These are phyloP conservation scores for Marcusenius ussheri DNA, from an alignment of 2,113 vertebrate species.

Conservation along the genomic window DNA sequence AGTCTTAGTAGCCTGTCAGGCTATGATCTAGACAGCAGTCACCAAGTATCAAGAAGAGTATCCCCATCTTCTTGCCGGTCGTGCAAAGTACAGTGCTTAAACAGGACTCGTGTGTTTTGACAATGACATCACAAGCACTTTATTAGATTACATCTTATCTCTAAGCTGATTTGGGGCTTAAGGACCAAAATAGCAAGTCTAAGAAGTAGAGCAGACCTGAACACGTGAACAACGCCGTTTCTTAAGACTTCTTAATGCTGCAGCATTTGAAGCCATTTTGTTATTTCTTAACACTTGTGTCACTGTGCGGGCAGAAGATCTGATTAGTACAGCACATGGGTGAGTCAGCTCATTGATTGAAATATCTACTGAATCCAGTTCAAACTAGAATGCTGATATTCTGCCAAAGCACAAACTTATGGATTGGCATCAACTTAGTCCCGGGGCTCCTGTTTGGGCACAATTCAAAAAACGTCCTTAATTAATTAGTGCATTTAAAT, in stretches of 20 bases:
- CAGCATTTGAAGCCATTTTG: no score
- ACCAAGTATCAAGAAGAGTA: background rate
- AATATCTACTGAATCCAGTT: background rate
- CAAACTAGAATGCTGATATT: background rate
- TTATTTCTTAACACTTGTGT: background rate
- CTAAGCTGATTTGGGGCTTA: slow-evolving; percentile 82
- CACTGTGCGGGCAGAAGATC: background rate
- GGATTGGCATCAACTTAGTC: background rate
- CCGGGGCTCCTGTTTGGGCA: background rate
- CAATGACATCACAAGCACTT: slow-evolving; percentile 49
- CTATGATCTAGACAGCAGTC: background rate
- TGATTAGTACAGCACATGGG: background rate
- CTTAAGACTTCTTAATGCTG: no score
- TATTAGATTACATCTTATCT: slow-evolving; percentile 72
- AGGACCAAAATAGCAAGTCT: slow-evolving; percentile 71
- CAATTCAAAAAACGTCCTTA: background rate
- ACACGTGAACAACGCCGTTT: slow-evolving; percentile 20
- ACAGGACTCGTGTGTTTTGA: background rate
- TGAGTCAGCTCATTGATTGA: background rate
- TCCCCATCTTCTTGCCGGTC: background rate
- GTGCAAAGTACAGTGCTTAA: background rate
- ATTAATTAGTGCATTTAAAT: background rate
- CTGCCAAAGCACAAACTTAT: background rate
- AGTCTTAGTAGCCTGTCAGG: background rate
- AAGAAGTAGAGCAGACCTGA: slow-evolving; percentile 64